Percentiles rank a stretch among this genome's conserved stretches.
Evolutionary conservation across 2,113 vertebrate genomes (phyloP).

Genomic region (Polypterus senegalus): DNA sequence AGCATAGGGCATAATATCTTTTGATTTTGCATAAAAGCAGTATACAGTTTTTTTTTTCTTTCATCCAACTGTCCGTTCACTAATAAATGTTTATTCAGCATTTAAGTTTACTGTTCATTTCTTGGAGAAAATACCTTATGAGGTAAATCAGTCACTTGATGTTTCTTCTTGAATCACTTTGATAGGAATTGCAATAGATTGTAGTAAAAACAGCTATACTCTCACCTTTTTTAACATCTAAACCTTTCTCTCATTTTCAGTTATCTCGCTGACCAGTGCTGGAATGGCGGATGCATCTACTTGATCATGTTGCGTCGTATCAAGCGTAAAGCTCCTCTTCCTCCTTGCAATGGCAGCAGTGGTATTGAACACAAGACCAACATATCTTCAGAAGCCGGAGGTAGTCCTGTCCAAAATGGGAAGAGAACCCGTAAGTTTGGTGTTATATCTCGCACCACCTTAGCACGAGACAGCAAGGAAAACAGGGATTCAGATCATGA

Average conservation of each 20-base stretch:
- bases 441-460: constrained; percentile 65
- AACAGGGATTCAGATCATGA: constrained; percentile 27
- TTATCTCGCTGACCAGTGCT: constrained; percentile 95
- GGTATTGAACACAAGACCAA: constrained; percentile 44
- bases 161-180: no score
- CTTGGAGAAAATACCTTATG: no score
- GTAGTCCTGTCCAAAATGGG: constrained; percentile 46
- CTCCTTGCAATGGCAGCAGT: constrained; percentile 57
- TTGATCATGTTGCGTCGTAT: constrained; percentile 92
- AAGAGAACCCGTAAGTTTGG: constrained; percentile 86
- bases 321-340: constrained; percentile 77
- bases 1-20: no score
- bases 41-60: no score
- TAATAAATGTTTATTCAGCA: no score
- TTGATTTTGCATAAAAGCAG: no score
- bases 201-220: no score
- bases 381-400: constrained; percentile 33
- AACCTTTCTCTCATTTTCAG: constrained; percentile 40
- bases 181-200: no score
- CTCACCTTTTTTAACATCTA: no score
- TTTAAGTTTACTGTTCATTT: no score
- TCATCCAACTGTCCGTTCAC: no score
- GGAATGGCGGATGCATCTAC: constrained; percentile 89
- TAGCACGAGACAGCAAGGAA: constrained; percentile 39
- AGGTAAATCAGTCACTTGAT: no score